Conservation (phyloP, 2,888 invertebrate genomes). For the Branchipolynoe longqiensis region DNA sequence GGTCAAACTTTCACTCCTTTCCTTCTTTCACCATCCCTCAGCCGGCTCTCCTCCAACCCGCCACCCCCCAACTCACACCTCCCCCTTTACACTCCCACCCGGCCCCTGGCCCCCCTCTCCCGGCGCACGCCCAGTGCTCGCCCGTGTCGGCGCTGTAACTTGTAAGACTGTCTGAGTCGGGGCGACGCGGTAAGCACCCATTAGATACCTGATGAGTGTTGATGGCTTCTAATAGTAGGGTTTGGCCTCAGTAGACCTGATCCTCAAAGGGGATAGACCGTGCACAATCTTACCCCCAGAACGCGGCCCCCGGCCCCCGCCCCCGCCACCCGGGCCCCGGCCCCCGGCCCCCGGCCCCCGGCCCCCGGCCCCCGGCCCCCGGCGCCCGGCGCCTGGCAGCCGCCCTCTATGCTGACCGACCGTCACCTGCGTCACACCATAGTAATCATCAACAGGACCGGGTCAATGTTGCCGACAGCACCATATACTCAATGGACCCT, state of each 20-base stretch:
- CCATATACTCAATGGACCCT: no score
- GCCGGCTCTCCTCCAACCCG: background rate
- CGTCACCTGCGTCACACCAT: background rate
- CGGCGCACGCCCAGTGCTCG: no score
- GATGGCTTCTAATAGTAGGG: slow-evolving; percentile 41
- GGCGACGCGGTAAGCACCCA: slow-evolving; percentile 29
- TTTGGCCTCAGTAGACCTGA: slow-evolving; percentile 16
- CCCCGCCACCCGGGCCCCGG: background rate
- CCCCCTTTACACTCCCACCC: background rate
- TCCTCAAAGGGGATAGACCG: slow-evolving; percentile 23
- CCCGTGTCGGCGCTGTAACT: no score
- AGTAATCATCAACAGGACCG: no score
- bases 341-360: background rate
- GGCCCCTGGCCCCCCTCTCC: no score
- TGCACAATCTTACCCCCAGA: background rate
- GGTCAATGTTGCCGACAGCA: no score
- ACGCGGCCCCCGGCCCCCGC: background rate
- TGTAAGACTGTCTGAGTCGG: background rate
- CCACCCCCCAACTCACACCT: background rate
- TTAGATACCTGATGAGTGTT: slow-evolving; percentile 26
- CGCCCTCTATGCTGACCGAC: background rate
- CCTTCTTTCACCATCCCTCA: background rate
- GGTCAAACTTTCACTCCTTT: background rate
- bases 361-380: background rate
- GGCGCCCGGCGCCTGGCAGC: background rate